These are phyloP conservation scores for Mirounga angustirostris DNA, from an alignment of 2,113 vertebrate genomes.

Conservation along the genomic window DNA sequence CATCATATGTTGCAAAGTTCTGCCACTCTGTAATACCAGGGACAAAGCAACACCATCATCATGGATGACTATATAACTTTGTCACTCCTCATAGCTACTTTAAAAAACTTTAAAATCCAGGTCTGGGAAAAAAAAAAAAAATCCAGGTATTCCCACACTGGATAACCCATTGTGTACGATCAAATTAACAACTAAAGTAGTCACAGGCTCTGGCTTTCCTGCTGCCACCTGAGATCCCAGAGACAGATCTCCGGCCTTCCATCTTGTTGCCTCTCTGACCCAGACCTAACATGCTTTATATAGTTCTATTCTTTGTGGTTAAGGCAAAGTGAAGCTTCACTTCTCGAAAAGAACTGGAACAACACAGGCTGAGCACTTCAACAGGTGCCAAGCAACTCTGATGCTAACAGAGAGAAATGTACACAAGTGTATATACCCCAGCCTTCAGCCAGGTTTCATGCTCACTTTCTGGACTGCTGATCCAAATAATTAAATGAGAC, in stretches of 20 bases:
- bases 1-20: background rate
- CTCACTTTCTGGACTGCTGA: background rate
- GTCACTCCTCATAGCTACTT: background rate
- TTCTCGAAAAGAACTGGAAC: background rate
- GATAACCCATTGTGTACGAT: background rate
- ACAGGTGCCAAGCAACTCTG: background rate
- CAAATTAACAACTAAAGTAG: background rate
- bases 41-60: background rate
- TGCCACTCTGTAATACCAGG: background rate
- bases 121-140: background rate
- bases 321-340: background rate
- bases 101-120: background rate
- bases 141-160: background rate
- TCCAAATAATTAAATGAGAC: conserved; percentile 10
- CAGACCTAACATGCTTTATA: background rate
- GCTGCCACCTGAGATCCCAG: background rate
- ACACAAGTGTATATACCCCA: background rate
- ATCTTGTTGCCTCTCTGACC: background rate
- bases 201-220: background rate
- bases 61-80: background rate
- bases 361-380: background rate
- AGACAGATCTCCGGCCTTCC: background rate
- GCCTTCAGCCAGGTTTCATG: background rate
- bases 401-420: background rate
- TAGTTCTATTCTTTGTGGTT: background rate